Evolutionary conservation across 2,797 vertebrate genomes (phyloP), one percentile per base, ranked within the genome.

Genomic region (Setipinna tenuifilis): DNA sequence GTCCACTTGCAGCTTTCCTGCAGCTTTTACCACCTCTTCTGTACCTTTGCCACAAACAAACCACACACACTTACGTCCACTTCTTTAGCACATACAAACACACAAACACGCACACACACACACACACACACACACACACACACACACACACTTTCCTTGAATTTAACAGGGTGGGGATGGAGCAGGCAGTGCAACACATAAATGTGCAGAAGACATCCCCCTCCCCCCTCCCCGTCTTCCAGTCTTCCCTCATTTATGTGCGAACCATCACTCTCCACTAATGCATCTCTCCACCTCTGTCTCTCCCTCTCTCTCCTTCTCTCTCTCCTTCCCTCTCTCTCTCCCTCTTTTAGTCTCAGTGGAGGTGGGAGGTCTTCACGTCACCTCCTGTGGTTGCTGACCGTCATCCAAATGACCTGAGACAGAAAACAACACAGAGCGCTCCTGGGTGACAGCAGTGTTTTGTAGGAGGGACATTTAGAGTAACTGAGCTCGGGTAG

Each of bases 361-460:
- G 71, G 35, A 78, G 31, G 71, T 78, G 71, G 35, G 65, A 83
- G 44, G 28, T 68, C 35, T 82, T n/a, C 19, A 54, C 14, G n/a
- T 82, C 84, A 86, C 87, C 83, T 50, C 71, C 87, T 57, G 83
- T 85, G 83, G 59, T 35, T 86, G 84, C 84, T 82, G 46, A 82
- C 83, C 48, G 59, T 85, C 35, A 11, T 16, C 83, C 59, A 50
- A 83, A 87, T 83, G 83, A 80, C 83, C 82, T 85, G 71, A 78
- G 71, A 78, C 71, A 78, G 71, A 78, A 78, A 78, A 44, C 41
- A 78, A 78, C 71, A 78, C 71, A 41, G 31, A 78, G 71, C 71
- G 41, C 71, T 78, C 71, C 71, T 78, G 71, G 71, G 71, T 78
- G 71, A 78, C 71, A 78, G 71, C 71, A 78, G 71, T 44, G 71